Evolutionary conservation across 2,888 invertebrate genomes (phyloP).

Genomic region (Criorhina ranunculi): DNA sequence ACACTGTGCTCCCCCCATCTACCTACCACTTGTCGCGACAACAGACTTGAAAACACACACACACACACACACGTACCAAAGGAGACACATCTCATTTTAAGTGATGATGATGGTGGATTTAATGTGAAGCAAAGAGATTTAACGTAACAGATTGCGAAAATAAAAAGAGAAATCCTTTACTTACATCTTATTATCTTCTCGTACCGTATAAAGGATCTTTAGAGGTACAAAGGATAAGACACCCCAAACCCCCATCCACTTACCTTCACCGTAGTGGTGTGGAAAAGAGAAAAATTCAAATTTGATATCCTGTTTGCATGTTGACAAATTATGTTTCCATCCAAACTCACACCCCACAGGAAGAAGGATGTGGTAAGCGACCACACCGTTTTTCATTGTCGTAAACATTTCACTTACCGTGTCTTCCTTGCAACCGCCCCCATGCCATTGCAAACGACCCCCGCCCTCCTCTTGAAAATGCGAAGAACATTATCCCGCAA

Average conservation of each 20-base stretch:
- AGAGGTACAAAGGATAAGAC: conserved; percentile 43
- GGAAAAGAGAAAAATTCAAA: conserved; percentile 64
- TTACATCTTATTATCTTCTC: conserved; percentile 72
- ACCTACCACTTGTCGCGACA: conserved; percentile 52
- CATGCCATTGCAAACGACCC: conserved; percentile 6
- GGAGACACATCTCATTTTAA: conserved; percentile 59
- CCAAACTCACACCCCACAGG: conserved; percentile 8
- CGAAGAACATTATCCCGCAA: conserved; percentile 57
- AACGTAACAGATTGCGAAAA: conserved; percentile 74
- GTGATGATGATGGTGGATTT: conserved; percentile 72
- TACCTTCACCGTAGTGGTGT: background rate
- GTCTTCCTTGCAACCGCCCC: conserved; percentile 63
- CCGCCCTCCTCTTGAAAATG: conserved; percentile 21
- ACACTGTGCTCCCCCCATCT: background rate
- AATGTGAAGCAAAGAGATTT: conserved; percentile 71
- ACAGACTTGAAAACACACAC: conserved; percentile 3
- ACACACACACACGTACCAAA: conserved; percentile 23
- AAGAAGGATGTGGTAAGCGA: conserved; percentile 61
- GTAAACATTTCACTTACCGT: conserved; percentile 79
- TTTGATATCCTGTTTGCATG: conserved; percentile 77
- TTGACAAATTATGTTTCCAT: conserved; percentile 75
- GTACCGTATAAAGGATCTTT: conserved; percentile 15
- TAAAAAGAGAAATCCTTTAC: conserved; percentile 72
- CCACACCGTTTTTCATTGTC: conserved; percentile 78
- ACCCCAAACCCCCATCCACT: conserved; percentile 10